Conservation (phyloP, 2,888 invertebrate genomes). For the Oscheius sp. region DNA sequence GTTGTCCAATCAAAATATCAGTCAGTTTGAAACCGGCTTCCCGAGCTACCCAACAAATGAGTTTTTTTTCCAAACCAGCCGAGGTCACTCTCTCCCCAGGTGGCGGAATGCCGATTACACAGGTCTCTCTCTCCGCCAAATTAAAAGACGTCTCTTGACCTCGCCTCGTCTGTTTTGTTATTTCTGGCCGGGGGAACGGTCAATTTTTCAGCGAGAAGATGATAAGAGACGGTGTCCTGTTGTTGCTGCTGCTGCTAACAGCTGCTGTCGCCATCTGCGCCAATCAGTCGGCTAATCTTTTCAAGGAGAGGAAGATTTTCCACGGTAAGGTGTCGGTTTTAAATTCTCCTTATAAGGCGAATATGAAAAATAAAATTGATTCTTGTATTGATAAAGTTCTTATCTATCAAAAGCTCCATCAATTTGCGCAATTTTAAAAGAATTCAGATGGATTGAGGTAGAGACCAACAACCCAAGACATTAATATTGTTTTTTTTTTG, state of each 20-base stretch:
- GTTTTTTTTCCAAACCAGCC: neutral
- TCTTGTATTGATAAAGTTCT: no score
- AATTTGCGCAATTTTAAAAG: no score
- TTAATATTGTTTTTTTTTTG: no score
- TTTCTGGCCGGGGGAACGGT: neutral
- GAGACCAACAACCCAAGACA: no score
- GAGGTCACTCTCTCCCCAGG: neutral
- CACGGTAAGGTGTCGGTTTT: neutral
- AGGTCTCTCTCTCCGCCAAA: neutral
- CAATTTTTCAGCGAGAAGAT: neutral
- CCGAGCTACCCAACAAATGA: neutral
- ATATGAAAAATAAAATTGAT: no score
- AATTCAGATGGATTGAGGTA: no score
- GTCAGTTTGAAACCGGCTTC: no score
- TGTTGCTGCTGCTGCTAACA: neutral
- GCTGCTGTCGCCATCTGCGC: neutral
- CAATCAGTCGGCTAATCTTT: neutral
- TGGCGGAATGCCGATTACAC: slow-evolving; percentile 15
- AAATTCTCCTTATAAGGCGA: neutral
- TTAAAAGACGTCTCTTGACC: slow-evolving; percentile 9
- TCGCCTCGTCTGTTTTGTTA: neutral
- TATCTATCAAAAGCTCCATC: no score
- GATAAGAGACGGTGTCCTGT: neutral
- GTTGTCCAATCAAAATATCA: no score
- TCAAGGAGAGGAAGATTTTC: slow-evolving; percentile 3